phyloP scores from a whole-genome alignment of 1,140 invertebrate species.

The Acyrthosiphon pisum region DNA sequence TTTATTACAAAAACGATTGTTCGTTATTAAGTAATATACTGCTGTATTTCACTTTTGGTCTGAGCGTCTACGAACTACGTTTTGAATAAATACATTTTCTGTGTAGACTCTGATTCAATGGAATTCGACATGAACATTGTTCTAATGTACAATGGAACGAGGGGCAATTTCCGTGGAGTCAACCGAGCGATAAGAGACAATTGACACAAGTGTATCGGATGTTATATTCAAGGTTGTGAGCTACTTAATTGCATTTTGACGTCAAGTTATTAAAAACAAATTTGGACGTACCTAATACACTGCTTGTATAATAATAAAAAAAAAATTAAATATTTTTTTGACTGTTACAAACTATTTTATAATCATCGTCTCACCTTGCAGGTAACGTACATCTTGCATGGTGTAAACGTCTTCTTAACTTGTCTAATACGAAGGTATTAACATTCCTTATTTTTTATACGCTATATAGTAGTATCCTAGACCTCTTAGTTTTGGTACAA shows the following conservation, averaged over 20 bases:
- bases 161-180: conserved; percentile 26
- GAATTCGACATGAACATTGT: neutral
- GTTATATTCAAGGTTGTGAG: neutral
- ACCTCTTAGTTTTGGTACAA: neutral
- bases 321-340: neutral
- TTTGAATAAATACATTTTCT: neutral
- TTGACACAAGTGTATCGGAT: conserved; percentile 48
- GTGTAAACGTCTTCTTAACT: neutral
- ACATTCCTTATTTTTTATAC: neutral
- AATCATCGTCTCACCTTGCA: neutral
- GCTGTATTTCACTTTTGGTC: neutral
- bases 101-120: conserved; percentile 1
- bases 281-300: neutral
- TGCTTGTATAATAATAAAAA: neutral
- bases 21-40: neutral
- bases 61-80: neutral
- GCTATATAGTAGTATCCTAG: neutral
- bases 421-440: neutral
- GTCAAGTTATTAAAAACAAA: conserved; percentile 41
- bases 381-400: neutral
- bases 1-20: conserved; percentile 22
- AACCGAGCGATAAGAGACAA: conserved; percentile 36
- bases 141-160: conserved; percentile 20
- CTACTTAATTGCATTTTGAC: conserved; percentile 28
- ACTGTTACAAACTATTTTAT: neutral